A percentile compares a stretch with the other conserved stretches of the same genome.
Conservation (phyloP, 2,113 vertebrate genomes). For the Aldabrachelys gigantea region DNA sequence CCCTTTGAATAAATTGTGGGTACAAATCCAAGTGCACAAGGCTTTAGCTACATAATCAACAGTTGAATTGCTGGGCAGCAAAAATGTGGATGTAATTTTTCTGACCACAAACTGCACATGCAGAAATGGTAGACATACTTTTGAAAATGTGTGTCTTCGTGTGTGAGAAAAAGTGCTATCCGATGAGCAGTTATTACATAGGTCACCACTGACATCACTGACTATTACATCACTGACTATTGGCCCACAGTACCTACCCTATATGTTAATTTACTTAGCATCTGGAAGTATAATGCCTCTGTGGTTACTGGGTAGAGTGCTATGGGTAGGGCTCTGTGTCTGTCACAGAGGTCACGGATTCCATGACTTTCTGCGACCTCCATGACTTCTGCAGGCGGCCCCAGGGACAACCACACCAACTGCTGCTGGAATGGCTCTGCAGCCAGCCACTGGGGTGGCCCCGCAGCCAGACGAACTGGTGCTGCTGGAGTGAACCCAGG, state of each 20-base stretch:
- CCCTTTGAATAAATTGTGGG: neutral
- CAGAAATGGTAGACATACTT: neutral
- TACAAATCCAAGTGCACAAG: neutral
- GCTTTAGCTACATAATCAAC: neutral
- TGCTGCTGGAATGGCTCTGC: no score
- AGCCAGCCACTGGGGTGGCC: no score
- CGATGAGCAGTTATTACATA: neutral
- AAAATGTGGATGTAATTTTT: neutral
- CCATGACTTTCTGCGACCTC: no score
- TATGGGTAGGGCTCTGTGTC: neutral
- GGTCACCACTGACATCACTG: neutral
- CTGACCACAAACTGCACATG: fast-evolving
- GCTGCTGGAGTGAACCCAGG: no score
- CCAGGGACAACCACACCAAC: no score
- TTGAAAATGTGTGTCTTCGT: neutral
- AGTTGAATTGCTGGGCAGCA: neutral
- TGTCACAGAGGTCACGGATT: no score
- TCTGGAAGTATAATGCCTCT: neutral
- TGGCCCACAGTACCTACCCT: neutral
- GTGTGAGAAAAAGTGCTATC: neutral
- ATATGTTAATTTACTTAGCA: neutral
- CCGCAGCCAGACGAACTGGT: no score
- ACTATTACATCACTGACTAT: neutral
- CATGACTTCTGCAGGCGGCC: no score
- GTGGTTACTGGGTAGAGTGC: neutral